Evolutionary conservation across 2,888 invertebrate genomes (phyloP).

Genomic region (Agrilus cyanescens): DNA sequence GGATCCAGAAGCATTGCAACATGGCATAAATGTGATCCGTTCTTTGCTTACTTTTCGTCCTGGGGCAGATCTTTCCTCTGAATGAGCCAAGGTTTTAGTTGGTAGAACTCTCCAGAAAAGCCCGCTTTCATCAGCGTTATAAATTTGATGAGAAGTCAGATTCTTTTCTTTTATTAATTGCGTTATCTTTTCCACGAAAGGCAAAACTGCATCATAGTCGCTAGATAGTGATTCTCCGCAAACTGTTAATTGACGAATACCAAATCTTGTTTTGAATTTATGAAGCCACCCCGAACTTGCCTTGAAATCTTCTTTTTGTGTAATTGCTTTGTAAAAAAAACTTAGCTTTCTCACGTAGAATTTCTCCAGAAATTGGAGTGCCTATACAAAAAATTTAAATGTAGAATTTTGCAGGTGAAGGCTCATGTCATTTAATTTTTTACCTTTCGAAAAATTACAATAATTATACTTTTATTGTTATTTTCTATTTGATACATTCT

Average conservation of each 20-base stretch:
- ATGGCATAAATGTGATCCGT: constrained; percentile 19
- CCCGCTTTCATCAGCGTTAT: constrained; percentile 20
- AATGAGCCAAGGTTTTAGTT: constrained; percentile 12
- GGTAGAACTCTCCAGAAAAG: constrained; percentile 17
- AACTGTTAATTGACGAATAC: constrained; percentile 8
- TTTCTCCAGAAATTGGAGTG: constrained; percentile 4
- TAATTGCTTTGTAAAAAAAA: constrained; percentile 5
- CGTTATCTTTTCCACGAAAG: constrained; percentile 2
- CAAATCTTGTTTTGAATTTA: constrained; percentile 9
- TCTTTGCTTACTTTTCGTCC: constrained; percentile 20
- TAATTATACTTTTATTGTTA: too few relatives aligned
- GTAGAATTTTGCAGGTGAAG: too few relatives aligned
- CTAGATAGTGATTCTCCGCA: constrained; percentile 4
- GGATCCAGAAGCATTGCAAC: constrained; percentile 20
- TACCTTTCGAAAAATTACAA: too few relatives aligned
- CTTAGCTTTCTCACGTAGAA: constrained; percentile 5
- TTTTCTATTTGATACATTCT: too few relatives aligned
- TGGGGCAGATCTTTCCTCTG: constrained; percentile 13
- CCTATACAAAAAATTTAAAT: too few relatives aligned
- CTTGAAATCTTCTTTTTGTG: constrained; percentile 10
- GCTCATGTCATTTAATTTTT: too few relatives aligned
- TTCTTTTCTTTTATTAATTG: constrained; percentile 4
- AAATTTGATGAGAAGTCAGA: constrained; percentile 12
- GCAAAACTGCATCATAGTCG: constrained; percentile 7
- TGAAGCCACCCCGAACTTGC: constrained; percentile 11